Percentiles rank a stretch among this genome's conserved stretches.
phyloP scores from a whole-genome alignment of 1,140 invertebrate species.

The Orchestia grillus region DNA sequence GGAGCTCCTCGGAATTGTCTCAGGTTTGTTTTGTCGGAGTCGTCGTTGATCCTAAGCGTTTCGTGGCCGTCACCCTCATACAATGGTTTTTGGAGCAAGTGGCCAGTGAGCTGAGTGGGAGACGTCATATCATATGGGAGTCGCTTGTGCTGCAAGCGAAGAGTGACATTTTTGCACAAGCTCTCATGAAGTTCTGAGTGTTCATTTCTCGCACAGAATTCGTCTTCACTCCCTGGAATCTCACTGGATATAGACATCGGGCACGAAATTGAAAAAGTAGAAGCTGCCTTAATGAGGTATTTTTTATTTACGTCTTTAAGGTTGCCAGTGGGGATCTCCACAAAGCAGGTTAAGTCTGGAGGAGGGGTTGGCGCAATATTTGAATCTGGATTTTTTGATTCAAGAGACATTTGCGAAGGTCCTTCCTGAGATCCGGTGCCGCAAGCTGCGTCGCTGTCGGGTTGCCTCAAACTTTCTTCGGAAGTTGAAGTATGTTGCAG shows the following conservation, averaged over 20 bases:
- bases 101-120: not conserved
- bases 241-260: not conserved
- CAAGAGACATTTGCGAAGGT: not conserved
- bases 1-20: not conserved
- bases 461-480: slow-evolving; percentile 27
- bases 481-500: slow-evolving; percentile 43
- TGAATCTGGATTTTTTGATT: not conserved
- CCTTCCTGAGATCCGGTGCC: not conserved
- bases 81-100: not conserved
- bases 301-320: not conserved
- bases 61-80: not conserved
- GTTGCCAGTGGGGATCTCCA: not conserved
- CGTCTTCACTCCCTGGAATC: not conserved
- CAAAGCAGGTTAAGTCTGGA: slow-evolving; percentile 26
- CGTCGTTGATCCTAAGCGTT: not conserved
- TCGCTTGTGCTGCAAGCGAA: not conserved
- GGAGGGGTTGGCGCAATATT: not conserved
- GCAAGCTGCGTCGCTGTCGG: not conserved
- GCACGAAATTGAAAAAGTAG: slow-evolving; percentile 23
- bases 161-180: not conserved
- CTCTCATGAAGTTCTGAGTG: not conserved
- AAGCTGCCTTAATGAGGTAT: not conserved
- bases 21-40: not conserved
- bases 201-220: not conserved
- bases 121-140: not conserved